Evolutionary conservation across 2,113 vertebrate species (phyloP).

Genomic region (Patagioenas fasciata): DNA sequence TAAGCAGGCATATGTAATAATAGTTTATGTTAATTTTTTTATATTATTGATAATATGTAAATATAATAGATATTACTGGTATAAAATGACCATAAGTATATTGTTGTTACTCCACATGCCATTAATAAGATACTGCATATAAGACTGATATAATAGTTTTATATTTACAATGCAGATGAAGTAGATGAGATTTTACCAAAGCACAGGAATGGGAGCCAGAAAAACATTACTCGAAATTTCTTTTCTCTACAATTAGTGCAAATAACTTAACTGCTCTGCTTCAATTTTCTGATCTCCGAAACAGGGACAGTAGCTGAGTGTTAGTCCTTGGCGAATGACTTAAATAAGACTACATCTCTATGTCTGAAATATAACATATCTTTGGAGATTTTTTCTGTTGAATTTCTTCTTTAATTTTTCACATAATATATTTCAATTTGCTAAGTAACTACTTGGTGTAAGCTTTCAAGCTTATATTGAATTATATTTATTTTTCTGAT

Average conservation of each 20-base stretch:
- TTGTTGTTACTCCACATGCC: not conserved
- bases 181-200: not conserved
- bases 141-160: not conserved
- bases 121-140: not conserved
- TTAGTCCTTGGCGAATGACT: not conserved
- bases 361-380: not conserved
- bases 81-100: not conserved
- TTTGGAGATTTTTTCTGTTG: not conserved
- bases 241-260: not conserved
- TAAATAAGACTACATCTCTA: not conserved
- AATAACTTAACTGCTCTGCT: not conserved
- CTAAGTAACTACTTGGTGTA: not conserved
- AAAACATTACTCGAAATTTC: not conserved
- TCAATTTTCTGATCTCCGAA: slow-evolving; percentile 22
- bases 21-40: not conserved
- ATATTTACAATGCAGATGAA: not conserved
- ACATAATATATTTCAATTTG: slow-evolving; percentile 15
- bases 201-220: not conserved
- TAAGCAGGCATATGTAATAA: not conserved
- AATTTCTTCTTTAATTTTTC: slow-evolving; percentile 12
- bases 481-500: slow-evolving; percentile 16
- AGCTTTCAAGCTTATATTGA: not conserved
- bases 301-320: not conserved
- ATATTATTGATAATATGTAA: not conserved
- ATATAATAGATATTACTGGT: not conserved